Base-by-base conservation (phyloP, 2,797 vertebrate genomes). In the Anguilla anguilla region DNA sequence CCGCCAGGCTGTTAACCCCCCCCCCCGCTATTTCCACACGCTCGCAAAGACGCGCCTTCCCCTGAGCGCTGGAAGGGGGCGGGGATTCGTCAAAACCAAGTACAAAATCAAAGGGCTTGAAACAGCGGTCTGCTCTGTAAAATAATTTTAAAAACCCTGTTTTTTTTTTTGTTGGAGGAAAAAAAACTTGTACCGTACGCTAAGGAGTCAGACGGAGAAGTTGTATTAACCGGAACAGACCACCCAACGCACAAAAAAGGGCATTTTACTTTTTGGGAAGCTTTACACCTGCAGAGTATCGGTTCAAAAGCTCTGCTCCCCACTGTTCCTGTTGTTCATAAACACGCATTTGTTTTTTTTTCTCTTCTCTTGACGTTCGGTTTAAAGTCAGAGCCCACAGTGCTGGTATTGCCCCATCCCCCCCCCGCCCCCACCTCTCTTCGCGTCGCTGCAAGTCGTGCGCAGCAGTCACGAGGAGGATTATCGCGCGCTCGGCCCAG, bases 11-110 rank as follows among this genome's bases (percentile, higher is more conserved):
- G 43, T 22, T 17, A 74, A 35, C 69, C 77, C 1, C 22, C 4
- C 77, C 13, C 46, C 11, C 82, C 25, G 28, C 31, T 57, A 22
- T 39, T 19, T 31, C 43, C n/a, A 72, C 43, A 31, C 25, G 10
- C 39, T 6, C 2, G 77, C 17, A 51, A n/a, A 49, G 19, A 9
- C 49, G 6, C 6, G 39, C 77, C 46, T 81, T n/a, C 1, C 19
- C 49, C 89, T 87, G 89, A 88, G 77, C 89, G 87, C 84, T 84
- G 90, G 91, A 92, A 89, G 90, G 91, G 85, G 85, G 85, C 39
- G 69, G 49, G 49, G 5, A 77, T 22, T 77, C 43, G 31, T 19
- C 35, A 43, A 35, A 19, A 77, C 35, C 74, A 39, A 15, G 31
- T 6, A 19, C 74, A 43, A 39, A 77, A 77, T 77, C 74, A 77